Conservation (phyloP, 37 sponge, comb jelly and placozoan species). For the Beroe forskalii region DNA sequence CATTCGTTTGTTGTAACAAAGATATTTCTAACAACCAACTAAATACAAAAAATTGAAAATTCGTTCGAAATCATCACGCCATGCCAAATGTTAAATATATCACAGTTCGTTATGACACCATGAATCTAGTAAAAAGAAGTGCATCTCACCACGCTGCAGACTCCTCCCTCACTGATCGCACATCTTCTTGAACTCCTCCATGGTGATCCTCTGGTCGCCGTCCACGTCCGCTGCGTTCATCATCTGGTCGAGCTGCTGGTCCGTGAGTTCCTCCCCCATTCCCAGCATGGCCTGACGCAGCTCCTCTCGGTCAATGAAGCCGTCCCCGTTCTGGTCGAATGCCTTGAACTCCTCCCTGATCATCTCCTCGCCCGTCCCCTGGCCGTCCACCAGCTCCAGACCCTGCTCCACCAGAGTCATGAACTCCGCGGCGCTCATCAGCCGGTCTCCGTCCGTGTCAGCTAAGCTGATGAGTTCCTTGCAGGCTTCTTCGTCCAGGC, state of each 20-base stretch:
- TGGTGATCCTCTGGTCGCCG: conserved; percentile 19
- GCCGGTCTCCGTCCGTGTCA: neutral
- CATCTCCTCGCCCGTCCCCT: neutral
- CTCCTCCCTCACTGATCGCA: neutral
- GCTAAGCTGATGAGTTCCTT: conserved; percentile 15
- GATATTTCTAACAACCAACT: no score
- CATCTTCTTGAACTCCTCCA: conserved; percentile 51
- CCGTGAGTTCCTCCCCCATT: conserved; percentile 10
- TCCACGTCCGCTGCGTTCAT: conserved; percentile 13
- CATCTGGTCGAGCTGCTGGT: neutral
- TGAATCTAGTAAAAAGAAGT: no score
- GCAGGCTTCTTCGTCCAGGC: neutral
- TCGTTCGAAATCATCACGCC: no score
- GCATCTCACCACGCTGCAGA: no score
- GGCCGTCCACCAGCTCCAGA: neutral
- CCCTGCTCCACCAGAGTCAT: conserved; percentile 23
- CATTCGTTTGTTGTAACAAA: no score
- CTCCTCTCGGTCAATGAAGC: conserved; percentile 12
- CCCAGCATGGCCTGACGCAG: conserved; percentile 16
- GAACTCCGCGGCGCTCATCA: conserved; percentile 17
- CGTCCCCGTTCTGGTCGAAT: conserved; percentile 44
- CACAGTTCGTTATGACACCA: no score
- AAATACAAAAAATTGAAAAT: no score
- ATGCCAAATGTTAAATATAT: no score
- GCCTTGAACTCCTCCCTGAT: conserved; percentile 21